phyloP scores from a whole-genome alignment of 2,113 vertebrate genomes.

The Syngnathus typhle region DNA sequence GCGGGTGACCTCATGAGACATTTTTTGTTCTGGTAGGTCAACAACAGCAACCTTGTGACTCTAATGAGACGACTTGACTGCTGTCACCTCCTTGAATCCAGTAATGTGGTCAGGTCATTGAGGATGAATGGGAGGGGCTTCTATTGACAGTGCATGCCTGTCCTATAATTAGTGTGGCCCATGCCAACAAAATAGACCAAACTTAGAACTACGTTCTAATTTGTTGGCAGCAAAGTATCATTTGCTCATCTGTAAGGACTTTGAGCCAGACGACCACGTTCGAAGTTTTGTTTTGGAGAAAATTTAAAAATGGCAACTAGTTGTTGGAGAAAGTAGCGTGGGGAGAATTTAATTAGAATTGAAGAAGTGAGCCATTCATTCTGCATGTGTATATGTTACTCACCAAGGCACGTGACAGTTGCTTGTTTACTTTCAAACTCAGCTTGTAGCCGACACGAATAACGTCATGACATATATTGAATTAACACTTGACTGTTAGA shows the following conservation, averaged over 20 bases:
- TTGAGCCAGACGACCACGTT: neutral
- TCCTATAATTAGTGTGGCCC: slow-evolving; percentile 14
- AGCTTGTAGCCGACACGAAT: no score
- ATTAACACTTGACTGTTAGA: neutral
- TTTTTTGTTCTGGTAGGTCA: slow-evolving; percentile 31
- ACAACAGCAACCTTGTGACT: slow-evolving; percentile 35
- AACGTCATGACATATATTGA: no score
- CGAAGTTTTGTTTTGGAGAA: neutral
- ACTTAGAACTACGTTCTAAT: neutral
- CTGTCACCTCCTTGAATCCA: slow-evolving; percentile 17
- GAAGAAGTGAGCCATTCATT: no score
- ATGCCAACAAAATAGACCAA: neutral
- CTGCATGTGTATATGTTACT: no score
- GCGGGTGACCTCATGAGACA: slow-evolving; percentile 52
- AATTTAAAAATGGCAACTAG: neutral
- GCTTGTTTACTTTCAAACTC: no score
- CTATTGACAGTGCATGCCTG: slow-evolving; percentile 9
- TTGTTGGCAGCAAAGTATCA: neutral
- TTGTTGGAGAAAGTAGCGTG: neutral
- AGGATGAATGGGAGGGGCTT: slow-evolving; percentile 18
- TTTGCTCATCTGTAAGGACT: neutral
- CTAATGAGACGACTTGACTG: slow-evolving; percentile 21
- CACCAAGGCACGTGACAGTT: no score
- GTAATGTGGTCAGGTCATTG: slow-evolving; percentile 21
- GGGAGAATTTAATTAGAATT: no score